Base-by-base conservation (phyloP, 2,113 vertebrate species). In the Brachyhypopomus occidentalis region DNA sequence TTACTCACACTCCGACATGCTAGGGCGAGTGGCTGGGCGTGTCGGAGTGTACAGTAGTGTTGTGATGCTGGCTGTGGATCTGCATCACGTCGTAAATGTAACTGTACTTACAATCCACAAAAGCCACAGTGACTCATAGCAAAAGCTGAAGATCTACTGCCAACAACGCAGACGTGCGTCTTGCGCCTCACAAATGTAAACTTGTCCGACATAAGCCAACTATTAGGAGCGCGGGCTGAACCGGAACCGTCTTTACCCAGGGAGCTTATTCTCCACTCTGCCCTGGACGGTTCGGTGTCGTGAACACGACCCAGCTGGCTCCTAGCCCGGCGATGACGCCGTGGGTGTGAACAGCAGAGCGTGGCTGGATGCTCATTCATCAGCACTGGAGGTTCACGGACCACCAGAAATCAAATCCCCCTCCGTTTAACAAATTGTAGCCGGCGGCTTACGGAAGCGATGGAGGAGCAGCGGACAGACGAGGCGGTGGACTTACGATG, bases 401-500 rank as follows among this genome's bases (percentile, higher is more conserved):
- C 2, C 30, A 30, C 1, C 30, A 30, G 30, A 3, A 30, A 30
- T 30, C 30, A 3, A 30, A 30, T 30, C 30, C 30, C 3, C 30
- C 30, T 30, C 2, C 30, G 30, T 30, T 30, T 30, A 30, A 30
- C 30, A 30, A 30, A 30, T 3, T 30, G 2, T 30, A 30, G 30
- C 30, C 30, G 3, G 30, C 30, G 3, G 30, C 30, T 30, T 1
- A 30, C 30, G 30, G 30, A 30, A 3, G 3, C 30, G 30, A 38
- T 23, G 8, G 16, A n/a, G 5, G 16, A 7, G 9, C 23, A 59
- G 14, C 16, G 12, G 1, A 19, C 14, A 25, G 20, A 74, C 23
- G 30, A 30, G 1, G n/a, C 5, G 9, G 9, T 74, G 38, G 72
- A 95, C 97, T 97, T 91, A 98, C 97, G 86, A 98, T 82, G 25